Conservation (phyloP, 2,888 invertebrate species). For the Sarcophaga rosellei region DNA sequence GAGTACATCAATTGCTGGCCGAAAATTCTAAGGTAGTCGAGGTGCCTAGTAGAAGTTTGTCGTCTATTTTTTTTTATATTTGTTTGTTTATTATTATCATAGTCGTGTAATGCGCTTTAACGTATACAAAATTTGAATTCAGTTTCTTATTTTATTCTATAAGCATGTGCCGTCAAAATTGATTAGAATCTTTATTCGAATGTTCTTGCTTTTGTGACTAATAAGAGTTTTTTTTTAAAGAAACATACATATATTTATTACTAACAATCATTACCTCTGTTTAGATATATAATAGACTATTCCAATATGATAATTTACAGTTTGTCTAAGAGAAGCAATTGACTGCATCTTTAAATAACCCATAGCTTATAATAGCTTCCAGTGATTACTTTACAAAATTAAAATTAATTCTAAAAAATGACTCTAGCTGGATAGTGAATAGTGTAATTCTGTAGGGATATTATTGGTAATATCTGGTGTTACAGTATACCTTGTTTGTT, state of each 20-base stretch:
- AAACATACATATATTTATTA: background rate
- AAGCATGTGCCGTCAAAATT: constrained; percentile 47
- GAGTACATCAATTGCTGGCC: constrained; percentile 92
- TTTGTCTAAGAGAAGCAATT: no score
- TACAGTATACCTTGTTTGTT: no score
- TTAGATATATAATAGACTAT: no score
- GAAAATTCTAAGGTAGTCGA: constrained; percentile 94
- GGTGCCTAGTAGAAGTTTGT: constrained; percentile 84
- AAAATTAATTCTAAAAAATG: no score
- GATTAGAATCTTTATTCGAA: constrained; percentile 3
- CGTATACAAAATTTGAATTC: background rate
- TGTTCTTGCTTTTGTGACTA: constrained; percentile 53
- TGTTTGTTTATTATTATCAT: constrained; percentile 27
- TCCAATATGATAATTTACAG: no score
- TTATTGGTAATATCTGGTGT: no score
- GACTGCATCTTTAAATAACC: no score
- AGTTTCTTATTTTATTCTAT: constrained; percentile 12
- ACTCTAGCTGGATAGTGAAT: no score
- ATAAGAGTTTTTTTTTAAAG: background rate
- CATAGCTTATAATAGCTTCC: no score
- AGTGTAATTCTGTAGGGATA: no score
- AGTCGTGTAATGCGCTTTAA: constrained; percentile 32
- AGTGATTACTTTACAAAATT: no score
- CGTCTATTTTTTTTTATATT: constrained; percentile 74
- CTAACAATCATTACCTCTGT: constrained; percentile 11